A percentile compares a stretch with the other conserved stretches of the same genome.
phyloP scores from a whole-genome alignment of 2,113 vertebrate species.

The Osmerus eperlanus region DNA sequence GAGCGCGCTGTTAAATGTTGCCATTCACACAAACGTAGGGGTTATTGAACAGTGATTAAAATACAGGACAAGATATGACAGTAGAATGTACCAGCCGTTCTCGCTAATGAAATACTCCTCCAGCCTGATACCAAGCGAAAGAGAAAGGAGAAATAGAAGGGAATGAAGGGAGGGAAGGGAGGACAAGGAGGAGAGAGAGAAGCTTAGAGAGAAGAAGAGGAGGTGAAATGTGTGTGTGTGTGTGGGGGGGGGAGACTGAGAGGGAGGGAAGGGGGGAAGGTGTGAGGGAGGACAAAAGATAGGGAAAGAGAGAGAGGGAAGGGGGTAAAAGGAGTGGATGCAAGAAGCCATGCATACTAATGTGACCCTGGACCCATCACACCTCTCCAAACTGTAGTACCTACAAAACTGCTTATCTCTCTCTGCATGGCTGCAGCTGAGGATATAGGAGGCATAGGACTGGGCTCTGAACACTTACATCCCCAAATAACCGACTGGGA shows the following conservation, averaged over 20 bases:
- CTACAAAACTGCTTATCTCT: too few species aligned
- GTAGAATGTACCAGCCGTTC: constrained; percentile 32
- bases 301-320: background rate
- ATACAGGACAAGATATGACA: constrained; percentile 54
- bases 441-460: too few species aligned
- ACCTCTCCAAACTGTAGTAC: background rate
- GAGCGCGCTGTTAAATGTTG: constrained; percentile 63
- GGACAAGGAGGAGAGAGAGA: constrained; percentile 11
- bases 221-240: constrained; percentile 42
- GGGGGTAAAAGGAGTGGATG: constrained; percentile 10
- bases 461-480: too few species aligned
- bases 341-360: constrained; percentile 7
- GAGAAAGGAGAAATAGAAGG: constrained; percentile 10
- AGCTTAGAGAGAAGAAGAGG: constrained; percentile 37
- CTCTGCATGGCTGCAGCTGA: too few species aligned
- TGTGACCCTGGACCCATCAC: background rate
- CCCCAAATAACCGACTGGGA: too few species aligned
- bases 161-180: background rate
- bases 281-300: background rate
- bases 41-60: constrained; percentile 67
- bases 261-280: constrained; percentile 1
- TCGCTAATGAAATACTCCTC: constrained; percentile 30
- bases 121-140: constrained; percentile 29
- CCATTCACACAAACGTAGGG: constrained; percentile 45
- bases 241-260: background rate